These are phyloP conservation scores for Dorcus parallelipipedus DNA, from an alignment of 2,888 invertebrate genomes.

Conservation along the genomic window DNA sequence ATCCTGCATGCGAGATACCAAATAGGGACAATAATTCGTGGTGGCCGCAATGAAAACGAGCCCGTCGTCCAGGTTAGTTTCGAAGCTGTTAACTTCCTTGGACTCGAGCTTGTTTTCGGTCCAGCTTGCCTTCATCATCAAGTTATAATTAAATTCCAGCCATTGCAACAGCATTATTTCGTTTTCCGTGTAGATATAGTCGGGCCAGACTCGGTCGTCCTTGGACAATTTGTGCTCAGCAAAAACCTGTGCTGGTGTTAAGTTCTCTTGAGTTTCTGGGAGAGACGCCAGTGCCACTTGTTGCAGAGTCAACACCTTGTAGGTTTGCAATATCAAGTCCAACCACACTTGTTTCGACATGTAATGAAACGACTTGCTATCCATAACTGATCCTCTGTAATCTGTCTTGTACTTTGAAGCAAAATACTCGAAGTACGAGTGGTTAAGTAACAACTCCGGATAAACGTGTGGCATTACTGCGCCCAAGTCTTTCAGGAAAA, in stretches of 20 bases:
- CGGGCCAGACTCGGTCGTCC: too few species aligned
- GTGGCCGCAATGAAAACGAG: constrained; percentile 9
- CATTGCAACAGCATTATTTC: neutral
- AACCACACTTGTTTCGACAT: neutral
- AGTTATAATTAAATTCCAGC: neutral
- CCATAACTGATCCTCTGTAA: too few species aligned
- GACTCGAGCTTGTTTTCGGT: neutral
- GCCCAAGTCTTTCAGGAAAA: neutral
- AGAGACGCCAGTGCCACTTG: too few species aligned
- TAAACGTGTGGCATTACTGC: neutral
- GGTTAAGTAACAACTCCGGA: neutral
- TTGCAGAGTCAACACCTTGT: neutral
- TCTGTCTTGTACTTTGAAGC: too few species aligned
- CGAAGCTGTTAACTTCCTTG: neutral
- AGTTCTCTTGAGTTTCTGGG: too few species aligned
- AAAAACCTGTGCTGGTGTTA: too few species aligned
- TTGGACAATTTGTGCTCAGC: too few species aligned
- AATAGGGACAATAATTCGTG: constrained; percentile 9
- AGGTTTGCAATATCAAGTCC: neutral
- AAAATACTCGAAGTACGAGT: too few species aligned
- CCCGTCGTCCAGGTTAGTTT: neutral
- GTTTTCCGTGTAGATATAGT: neutral
- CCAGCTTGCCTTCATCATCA: neutral
- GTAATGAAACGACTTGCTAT: too few species aligned
- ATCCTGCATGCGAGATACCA: neutral